These are phyloP conservation scores for Clitarchus hookeri DNA, from an alignment of 2,888 invertebrate species.

Conservation along the genomic window DNA sequence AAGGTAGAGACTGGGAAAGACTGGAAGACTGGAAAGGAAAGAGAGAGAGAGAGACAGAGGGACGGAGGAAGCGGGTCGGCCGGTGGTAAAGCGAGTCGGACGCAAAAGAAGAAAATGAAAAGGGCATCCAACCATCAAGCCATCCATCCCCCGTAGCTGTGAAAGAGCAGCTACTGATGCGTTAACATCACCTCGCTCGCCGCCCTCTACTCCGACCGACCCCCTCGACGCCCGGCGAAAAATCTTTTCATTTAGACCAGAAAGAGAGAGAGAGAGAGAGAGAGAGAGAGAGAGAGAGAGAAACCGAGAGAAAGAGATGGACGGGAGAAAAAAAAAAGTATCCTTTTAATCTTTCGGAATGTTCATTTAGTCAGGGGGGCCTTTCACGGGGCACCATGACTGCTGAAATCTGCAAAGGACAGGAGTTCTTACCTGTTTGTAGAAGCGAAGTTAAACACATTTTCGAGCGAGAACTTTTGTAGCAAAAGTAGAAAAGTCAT, in stretches of 20 bases:
- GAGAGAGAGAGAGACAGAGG: not conserved
- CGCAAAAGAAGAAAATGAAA: slow-evolving; percentile 25
- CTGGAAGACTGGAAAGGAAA: not conserved
- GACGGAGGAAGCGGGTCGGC: not conserved
- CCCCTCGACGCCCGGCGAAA: not conserved
- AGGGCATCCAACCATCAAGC: slow-evolving; percentile 22
- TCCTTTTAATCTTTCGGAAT: slow-evolving; percentile 26
- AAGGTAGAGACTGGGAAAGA: not conserved
- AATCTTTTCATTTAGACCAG: slow-evolving; percentile 25
- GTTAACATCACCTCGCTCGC: slow-evolving; percentile 4
- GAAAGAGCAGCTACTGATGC: slow-evolving; percentile 25
- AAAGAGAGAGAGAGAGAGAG: not conserved
- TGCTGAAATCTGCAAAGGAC: slow-evolving; percentile 22
- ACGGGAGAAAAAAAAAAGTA: not conserved
- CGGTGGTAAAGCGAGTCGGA: not conserved
- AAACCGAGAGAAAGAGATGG: not conserved
- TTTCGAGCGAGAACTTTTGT: not conserved
- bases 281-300: slow-evolving; percentile 15
- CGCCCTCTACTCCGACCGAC: not conserved
- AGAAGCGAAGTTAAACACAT: slow-evolving; percentile 2
- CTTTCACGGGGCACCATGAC: not conserved
- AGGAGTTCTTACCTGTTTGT: slow-evolving; percentile 19
- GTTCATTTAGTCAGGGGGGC: slow-evolving; percentile 15
- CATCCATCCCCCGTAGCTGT: slow-evolving; percentile 24
- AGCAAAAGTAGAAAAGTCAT: slow-evolving; percentile 20